Base-by-base conservation (phyloP, 1,140 invertebrate species). In the Eumeta japonica region DNA sequence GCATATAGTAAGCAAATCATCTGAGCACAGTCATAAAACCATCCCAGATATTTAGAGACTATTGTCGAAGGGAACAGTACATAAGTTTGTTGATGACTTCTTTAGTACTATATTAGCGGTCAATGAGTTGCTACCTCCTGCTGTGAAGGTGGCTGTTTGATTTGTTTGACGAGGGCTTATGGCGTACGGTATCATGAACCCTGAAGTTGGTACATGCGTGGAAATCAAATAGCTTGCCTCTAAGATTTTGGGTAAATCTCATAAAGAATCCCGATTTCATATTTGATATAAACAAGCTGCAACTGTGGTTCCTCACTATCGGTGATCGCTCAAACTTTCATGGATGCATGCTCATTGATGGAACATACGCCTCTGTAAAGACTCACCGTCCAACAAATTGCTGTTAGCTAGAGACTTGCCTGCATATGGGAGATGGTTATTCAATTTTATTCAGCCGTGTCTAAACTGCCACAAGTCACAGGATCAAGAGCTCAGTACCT, bases 241-340 rank as follows among this genome's bases (percentile, higher is more conserved):
- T 97, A 31, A 81, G 94, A 50, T 96, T 97, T 79, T 97, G 94
- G 94, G 90, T 96, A 10, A 96, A 96, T 75, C 90, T 97, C 49
- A 94, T 97, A 37, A 97, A 96, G 70, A 96, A 96, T 81, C 93
- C 94, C 4, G 91, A 97, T 73, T 95, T 94, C 64, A 92, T 97
- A 64, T 95, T 97, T 68, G 94, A 97, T 75, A 90, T 97, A 31
- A 90, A 94, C 54, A 95, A 76, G 93, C 92, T 2, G 81, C 85
- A 10, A 92, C 90, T 4, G 86, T 96, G 10, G 96, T 72, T 90
- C 91, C 10, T 94, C 92, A 60, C 73, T 97, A 17, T 93, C 90
- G 45, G 93, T 96, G 17, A 92, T 97, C 49, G 93, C 94, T 15
- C 94, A 97, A 77, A 95, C 93, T 2, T 90, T 97, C 64, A 96